These are phyloP conservation scores for Linnaemya vulpina DNA, from an alignment of 2,888 invertebrate species.

Conservation along the genomic window DNA sequence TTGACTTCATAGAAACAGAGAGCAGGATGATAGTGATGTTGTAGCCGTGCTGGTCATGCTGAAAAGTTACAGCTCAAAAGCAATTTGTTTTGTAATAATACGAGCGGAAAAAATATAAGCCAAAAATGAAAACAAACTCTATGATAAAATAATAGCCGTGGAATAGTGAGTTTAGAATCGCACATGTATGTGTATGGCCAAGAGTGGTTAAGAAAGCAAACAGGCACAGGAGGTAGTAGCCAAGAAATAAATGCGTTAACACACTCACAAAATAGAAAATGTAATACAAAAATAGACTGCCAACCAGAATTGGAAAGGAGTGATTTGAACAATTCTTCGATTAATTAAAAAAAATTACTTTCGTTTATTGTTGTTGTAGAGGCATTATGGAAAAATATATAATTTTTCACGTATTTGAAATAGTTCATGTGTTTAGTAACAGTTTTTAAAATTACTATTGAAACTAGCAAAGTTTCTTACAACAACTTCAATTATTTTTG, in stretches of 20 bases:
- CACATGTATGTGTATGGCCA: not conserved
- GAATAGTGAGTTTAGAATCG: not conserved
- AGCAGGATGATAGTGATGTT: slow-evolving; percentile 25
- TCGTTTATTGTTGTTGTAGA: no score
- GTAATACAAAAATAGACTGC: slow-evolving; percentile 18
- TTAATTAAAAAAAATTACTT: not conserved
- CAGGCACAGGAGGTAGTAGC: slow-evolving; percentile 7
- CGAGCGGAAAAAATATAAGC: slow-evolving; percentile 7
- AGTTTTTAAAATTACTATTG: no score
- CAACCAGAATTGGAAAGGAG: slow-evolving; percentile 2
- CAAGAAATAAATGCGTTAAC: slow-evolving; percentile 15
- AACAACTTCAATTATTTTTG: no score
- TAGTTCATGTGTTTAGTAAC: no score
- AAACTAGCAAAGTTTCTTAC: no score
- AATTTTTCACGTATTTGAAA: no score
- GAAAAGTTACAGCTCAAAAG: slow-evolving; percentile 60
- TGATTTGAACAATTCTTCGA: not conserved
- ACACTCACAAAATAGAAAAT: not conserved
- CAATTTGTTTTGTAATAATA: slow-evolving; percentile 62
- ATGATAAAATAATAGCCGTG: slow-evolving; percentile 21
- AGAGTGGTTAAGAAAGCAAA: slow-evolving; percentile 27
- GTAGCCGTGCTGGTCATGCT: slow-evolving; percentile 45
- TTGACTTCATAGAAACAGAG: not conserved
- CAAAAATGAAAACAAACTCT: slow-evolving; percentile 30
- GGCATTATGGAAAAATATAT: no score